phyloP scores from a whole-genome alignment of 2,888 invertebrate genomes.

The Oscheius sp. region DNA sequence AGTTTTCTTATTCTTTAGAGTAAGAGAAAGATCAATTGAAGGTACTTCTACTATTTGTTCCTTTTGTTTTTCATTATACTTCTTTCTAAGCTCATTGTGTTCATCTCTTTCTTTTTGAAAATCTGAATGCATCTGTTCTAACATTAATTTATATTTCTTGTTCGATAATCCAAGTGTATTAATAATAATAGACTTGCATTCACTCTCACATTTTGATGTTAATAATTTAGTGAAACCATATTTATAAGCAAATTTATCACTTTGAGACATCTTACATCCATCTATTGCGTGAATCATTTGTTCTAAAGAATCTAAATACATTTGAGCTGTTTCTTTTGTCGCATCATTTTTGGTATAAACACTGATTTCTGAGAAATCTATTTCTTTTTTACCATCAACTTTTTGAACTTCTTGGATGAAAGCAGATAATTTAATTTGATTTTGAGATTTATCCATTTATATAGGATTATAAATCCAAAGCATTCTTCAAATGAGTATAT shows the following conservation, averaged over 20 bases:
- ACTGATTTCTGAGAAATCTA: slow-evolving; percentile 28
- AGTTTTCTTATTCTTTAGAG: slow-evolving; percentile 28
- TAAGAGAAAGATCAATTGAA: slow-evolving; percentile 28
- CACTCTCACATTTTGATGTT: slow-evolving; percentile 29
- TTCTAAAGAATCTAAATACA: slow-evolving; percentile 28
- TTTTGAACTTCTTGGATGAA: slow-evolving; percentile 28
- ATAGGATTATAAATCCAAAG: slow-evolving; percentile 22
- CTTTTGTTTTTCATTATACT: slow-evolving; percentile 35
- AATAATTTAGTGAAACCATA: slow-evolving; percentile 30
- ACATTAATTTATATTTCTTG: slow-evolving; percentile 29
- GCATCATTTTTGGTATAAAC: slow-evolving; percentile 26
- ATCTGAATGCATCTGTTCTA: slow-evolving; percentile 25
- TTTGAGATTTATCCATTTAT: slow-evolving; percentile 26
- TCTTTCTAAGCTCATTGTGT: slow-evolving; percentile 29
- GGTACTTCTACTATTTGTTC: slow-evolving; percentile 30
- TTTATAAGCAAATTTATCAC: slow-evolving; percentile 29
- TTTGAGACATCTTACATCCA: slow-evolving; percentile 6
- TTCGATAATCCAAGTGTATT: slow-evolving; percentile 28
- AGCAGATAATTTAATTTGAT: slow-evolving; percentile 28
- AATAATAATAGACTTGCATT: slow-evolving; percentile 26
- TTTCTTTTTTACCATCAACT: slow-evolving; percentile 26
- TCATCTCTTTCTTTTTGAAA: slow-evolving; percentile 33
- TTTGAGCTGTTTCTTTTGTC: slow-evolving; percentile 28
- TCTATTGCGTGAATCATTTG: slow-evolving; percentile 27
- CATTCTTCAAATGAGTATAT: slow-evolving; percentile 20